Evolutionary conservation across 37 sponge, comb jelly and placozoan species (phyloP).

Genomic region (Eunapius fragilis): DNA sequence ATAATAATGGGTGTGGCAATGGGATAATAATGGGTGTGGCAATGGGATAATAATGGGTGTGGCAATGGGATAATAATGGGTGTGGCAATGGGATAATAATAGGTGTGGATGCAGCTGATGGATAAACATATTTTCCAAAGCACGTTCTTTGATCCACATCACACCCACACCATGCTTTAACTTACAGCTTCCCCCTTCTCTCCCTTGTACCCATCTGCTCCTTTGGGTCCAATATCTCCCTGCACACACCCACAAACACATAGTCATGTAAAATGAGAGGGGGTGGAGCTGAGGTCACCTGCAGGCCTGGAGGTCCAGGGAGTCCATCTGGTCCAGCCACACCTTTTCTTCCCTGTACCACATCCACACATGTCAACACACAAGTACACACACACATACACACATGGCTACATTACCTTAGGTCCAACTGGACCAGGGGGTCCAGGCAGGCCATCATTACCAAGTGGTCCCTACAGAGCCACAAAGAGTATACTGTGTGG

Average conservation of each 20-base stretch:
- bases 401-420: neutral
- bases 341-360: neutral
- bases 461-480: conserved; percentile 9
- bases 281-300: neutral
- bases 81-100: too few relatives aligned
- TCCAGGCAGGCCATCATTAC: conserved; percentile 40
- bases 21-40: too few relatives aligned
- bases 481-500: neutral
- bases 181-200: neutral
- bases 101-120: too few relatives aligned
- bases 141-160: neutral
- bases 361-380: too few relatives aligned
- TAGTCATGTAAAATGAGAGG: neutral
- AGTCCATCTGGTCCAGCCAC: neutral
- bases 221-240: neutral
- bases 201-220: neutral
- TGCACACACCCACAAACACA: neutral
- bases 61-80: too few relatives aligned
- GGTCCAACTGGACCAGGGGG: conserved; percentile 17
- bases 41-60: too few relatives aligned
- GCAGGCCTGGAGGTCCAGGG: conserved; percentile 1
- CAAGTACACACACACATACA: too few relatives aligned
- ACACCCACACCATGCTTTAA: neutral
- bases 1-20: too few relatives aligned
- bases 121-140: neutral